Evolutionary conservation across 2,113 vertebrate genomes (phyloP).

Genomic region (Mixornis gularis): DNA sequence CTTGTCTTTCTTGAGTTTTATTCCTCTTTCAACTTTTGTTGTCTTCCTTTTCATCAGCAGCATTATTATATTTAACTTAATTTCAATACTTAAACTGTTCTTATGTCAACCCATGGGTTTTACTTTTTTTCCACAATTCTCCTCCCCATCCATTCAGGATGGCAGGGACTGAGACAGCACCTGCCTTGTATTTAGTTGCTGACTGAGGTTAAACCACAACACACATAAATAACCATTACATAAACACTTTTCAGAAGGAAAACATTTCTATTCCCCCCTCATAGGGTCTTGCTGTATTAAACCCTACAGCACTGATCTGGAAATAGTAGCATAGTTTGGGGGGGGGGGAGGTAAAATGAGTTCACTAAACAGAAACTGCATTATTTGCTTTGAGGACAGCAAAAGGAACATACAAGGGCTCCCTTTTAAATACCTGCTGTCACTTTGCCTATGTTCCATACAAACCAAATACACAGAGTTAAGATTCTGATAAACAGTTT

Average conservation of each 20-base stretch:
- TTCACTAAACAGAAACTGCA: background rate
- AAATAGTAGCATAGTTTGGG: background rate
- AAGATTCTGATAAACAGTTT: background rate
- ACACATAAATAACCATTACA: background rate
- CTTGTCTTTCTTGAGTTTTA: background rate
- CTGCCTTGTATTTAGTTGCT: background rate
- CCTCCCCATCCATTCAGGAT: accelerated
- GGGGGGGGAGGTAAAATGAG: background rate
- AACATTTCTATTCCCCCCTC: background rate
- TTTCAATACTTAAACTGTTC: background rate
- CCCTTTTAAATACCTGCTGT: background rate
- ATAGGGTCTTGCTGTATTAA: background rate
- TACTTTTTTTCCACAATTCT: background rate
- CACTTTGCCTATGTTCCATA: background rate
- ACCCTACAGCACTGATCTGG: background rate
- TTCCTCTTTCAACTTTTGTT: background rate
- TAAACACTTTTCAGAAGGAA: background rate
- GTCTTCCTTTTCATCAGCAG: background rate
- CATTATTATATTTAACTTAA: background rate
- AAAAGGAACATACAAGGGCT: background rate
- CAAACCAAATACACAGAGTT: background rate
- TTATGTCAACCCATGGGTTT: background rate
- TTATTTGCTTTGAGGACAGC: background rate
- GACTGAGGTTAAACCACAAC: background rate
- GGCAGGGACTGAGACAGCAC: background rate